Evolutionary conservation across 2,888 invertebrate genomes (phyloP), one percentile per base, ranked within the genome.

Genomic region (Eledona agricola): DNA sequence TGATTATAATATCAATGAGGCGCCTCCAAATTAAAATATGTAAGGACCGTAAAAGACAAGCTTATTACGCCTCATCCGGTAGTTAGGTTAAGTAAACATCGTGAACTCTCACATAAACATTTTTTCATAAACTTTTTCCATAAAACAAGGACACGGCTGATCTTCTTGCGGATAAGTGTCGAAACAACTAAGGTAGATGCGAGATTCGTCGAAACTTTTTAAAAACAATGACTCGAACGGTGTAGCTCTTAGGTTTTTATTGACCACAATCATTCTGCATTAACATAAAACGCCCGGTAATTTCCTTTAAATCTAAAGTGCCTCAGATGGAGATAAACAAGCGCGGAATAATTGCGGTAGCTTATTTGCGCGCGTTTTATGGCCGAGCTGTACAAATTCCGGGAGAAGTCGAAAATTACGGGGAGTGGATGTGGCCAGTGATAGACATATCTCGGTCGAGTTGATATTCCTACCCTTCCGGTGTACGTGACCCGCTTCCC

Each of bases 381-480:
- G n/a, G n/a, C n/a, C n/a, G n/a, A n/a, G n/a, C n/a, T n/a, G n/a
- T n/a, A n/a, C n/a, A n/a, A n/a, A n/a, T n/a, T n/a, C n/a, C n/a
- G n/a, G n/a, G n/a, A n/a, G n/a, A n/a, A n/a, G n/a, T n/a, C n/a
- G n/a, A n/a, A n/a, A n/a, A n/a, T n/a, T n/a, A n/a, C n/a, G n/a
- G n/a, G n/a, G n/a, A 10, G 23, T 31, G 25, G 51, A 42, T 53
- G 34, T 38, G 58, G 40, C 38, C 23, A 46, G 59, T 62, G 66
- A 66, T 66, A 64, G 62, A 64, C 65, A 64, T 64, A 65, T 69
- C 65, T 66, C 63, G 61, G 55, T 61, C 58, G 49, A 64, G 64
- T 65, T 66, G 66, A 68, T 70, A 68, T 67, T 64, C 61, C 63
- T 63, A 64, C 65, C 69, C 66, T 66, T 62, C 63, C 60, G 58